phyloP scores from a whole-genome alignment of 1,140 invertebrate genomes.

The Cephus cinctus region DNA sequence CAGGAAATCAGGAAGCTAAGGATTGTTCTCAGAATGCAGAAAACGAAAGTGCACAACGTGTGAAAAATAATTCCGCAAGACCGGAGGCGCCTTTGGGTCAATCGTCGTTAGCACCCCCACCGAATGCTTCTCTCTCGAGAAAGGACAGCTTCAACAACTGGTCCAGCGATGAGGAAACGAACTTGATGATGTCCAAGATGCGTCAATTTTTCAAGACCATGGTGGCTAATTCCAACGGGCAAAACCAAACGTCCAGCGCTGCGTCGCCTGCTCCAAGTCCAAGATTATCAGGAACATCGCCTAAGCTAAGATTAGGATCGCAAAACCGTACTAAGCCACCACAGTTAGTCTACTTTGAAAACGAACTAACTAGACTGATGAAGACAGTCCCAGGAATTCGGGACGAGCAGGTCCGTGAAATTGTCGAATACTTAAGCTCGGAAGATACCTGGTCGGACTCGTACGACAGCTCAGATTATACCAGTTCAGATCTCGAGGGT shows the following conservation, averaged over 20 bases:
- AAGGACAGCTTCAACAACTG: slow-evolving; percentile 92
- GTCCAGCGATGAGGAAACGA: slow-evolving; percentile 91
- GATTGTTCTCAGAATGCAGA: slow-evolving; percentile 24
- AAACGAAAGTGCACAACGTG: slow-evolving; percentile 19
- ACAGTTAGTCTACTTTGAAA: slow-evolving; percentile 84
- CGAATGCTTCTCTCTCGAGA: slow-evolving; percentile 62
- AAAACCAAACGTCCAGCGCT: slow-evolving; percentile 54
- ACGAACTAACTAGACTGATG: slow-evolving; percentile 85
- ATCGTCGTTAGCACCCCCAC: slow-evolving; percentile 24
- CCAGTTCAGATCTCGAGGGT: slow-evolving; percentile 82
- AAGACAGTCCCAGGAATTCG: slow-evolving; percentile 87
- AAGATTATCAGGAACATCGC: slow-evolving; percentile 54
- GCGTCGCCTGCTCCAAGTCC: slow-evolving; percentile 59
- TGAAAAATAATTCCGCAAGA: slow-evolving; percentile 7
- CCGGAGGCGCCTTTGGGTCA: neutral
- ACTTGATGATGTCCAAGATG: slow-evolving; percentile 94
- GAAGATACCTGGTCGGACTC: slow-evolving; percentile 92
- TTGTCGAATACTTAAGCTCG: slow-evolving; percentile 87
- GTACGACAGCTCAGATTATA: slow-evolving; percentile 87
- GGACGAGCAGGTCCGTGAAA: slow-evolving; percentile 86
- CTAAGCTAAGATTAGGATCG: slow-evolving; percentile 35
- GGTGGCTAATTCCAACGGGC: slow-evolving; percentile 66
- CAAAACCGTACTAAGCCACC: slow-evolving; percentile 72
- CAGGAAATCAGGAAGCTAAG: slow-evolving; percentile 9
- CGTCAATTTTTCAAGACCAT: slow-evolving; percentile 87